Evolutionary conservation across 2,888 invertebrate genomes (phyloP).

Genomic region (Deilephila porcellus): DNA sequence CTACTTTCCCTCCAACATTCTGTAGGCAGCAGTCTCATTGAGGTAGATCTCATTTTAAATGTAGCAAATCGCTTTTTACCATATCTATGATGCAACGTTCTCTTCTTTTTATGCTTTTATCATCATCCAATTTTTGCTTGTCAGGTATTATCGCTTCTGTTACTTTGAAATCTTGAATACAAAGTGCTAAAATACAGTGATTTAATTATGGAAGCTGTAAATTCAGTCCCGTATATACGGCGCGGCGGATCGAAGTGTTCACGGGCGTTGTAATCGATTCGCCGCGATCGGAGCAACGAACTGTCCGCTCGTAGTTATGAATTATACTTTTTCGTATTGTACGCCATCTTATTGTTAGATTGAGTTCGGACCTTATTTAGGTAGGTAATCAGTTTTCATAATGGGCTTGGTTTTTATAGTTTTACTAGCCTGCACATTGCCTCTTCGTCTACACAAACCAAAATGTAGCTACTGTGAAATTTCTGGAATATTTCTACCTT

Average conservation of each 20-base stretch:
- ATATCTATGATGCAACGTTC: no score
- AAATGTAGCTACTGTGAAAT: no score
- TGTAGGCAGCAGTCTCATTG: no score
- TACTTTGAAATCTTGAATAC: neutral
- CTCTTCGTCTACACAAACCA: no score
- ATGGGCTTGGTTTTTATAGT: no score
- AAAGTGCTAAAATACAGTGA: neutral
- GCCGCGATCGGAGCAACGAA: slow-evolving; percentile 31
- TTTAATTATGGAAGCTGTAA: slow-evolving; percentile 30
- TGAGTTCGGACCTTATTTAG: neutral
- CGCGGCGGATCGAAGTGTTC: slow-evolving; percentile 9
- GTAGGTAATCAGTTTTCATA: neutral
- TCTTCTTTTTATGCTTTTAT: no score
- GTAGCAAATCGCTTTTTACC: no score
- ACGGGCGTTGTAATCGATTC: slow-evolving; percentile 39
- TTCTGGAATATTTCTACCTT: no score
- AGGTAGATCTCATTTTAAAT: no score
- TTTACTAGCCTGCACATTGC: no score
- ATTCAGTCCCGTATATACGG: slow-evolving; percentile 24
- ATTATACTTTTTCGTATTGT: slow-evolving; percentile 20
- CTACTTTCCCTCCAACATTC: no score
- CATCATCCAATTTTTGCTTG: neutral
- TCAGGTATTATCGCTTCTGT: neutral
- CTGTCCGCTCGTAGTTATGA: slow-evolving; percentile 18
- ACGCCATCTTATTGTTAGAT: neutral